Evolutionary conservation across 64 coral and sea anemone genomes (phyloP).

Genomic region (Porites lutea): DNA sequence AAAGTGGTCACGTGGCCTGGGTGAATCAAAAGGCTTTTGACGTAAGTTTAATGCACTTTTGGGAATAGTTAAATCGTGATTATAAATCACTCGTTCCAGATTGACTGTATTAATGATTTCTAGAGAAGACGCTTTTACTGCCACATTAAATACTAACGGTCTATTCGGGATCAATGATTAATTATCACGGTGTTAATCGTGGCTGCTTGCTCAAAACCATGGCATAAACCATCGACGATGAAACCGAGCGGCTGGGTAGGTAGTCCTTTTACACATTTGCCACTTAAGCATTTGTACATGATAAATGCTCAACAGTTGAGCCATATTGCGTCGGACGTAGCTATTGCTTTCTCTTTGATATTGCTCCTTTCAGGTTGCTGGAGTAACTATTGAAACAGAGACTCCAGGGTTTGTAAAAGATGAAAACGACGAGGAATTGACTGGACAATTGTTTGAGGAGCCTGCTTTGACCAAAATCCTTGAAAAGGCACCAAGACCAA

Average conservation of each 20-base stretch:
- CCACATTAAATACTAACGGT: too few species aligned
- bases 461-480: not conserved
- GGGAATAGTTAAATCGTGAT: not conserved
- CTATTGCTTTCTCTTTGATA: not conserved
- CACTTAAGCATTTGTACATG: not conserved
- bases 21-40: slow-evolving; percentile 65
- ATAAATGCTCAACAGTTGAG: not conserved
- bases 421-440: not conserved
- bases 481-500: not conserved
- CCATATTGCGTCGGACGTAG: not conserved
- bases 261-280: too few species aligned
- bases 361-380: not conserved
- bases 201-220: too few species aligned
- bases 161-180: too few species aligned
- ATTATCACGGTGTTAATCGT: too few species aligned
- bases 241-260: too few species aligned
- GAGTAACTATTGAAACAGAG: not conserved
- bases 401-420: slow-evolving; percentile 7
- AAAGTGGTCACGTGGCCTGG: slow-evolving; percentile 56
- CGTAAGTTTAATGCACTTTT: not conserved
- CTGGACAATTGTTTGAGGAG: slow-evolving; percentile 16
- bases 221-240: too few species aligned
- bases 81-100: not conserved
- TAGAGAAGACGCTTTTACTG: not conserved
- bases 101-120: not conserved